Conservation (phyloP, 2,888 invertebrate species). For the Adelognathus sp. region DNA sequence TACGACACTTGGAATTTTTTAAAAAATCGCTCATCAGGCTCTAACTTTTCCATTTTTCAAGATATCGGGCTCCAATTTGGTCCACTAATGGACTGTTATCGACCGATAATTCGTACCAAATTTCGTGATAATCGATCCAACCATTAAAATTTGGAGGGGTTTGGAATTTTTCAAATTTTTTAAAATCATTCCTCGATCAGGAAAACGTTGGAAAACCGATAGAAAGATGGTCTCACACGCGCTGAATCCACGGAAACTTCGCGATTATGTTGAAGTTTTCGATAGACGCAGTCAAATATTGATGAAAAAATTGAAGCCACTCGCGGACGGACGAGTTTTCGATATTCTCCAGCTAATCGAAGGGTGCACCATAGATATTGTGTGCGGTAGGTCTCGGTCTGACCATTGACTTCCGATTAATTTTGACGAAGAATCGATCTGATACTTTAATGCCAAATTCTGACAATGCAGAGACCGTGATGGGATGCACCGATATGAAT, state of each 20-base stretch:
- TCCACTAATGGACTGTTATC: too few species aligned
- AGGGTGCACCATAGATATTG: conserved; percentile 56
- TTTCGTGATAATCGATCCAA: too few species aligned
- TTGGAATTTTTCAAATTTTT: too few species aligned
- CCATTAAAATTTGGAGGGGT: too few species aligned
- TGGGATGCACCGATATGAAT: conserved; percentile 53
- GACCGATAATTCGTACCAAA: too few species aligned
- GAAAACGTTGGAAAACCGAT: conserved; percentile 59
- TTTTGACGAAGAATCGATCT: background rate
- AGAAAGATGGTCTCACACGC: conserved; percentile 61
- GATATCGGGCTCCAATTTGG: too few species aligned
- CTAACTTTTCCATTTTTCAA: too few species aligned
- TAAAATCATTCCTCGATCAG: too few species aligned
- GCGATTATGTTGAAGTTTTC: conserved; percentile 52
- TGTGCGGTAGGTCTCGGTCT: conserved; percentile 52
- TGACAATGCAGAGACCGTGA: conserved; percentile 53
- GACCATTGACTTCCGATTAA: background rate
- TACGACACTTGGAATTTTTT: too few species aligned
- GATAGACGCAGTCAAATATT: conserved; percentile 49
- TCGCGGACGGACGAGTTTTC: conserved; percentile 53
- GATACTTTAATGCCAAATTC: background rate
- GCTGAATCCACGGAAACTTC: conserved; percentile 51
- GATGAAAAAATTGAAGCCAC: conserved; percentile 46
- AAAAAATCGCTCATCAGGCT: too few species aligned
- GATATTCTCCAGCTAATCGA: conserved; percentile 54